phyloP scores from a whole-genome alignment of 2,888 invertebrate genomes.

The Xanthia togata region DNA sequence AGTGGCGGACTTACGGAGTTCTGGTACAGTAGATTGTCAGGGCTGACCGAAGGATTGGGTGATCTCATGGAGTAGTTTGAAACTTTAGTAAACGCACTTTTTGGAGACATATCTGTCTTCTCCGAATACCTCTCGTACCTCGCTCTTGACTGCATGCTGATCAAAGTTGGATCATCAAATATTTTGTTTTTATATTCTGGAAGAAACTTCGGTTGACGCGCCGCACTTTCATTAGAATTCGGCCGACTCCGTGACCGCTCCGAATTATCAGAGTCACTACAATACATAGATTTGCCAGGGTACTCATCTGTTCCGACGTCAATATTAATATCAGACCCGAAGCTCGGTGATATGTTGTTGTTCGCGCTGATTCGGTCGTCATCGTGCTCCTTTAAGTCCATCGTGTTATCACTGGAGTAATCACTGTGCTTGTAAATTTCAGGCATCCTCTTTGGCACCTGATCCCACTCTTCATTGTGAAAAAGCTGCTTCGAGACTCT shows the following conservation, averaged over 20 bases:
- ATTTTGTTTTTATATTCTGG: constrained; percentile 90
- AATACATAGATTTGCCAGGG: constrained; percentile 86
- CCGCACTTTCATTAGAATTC: constrained; percentile 90
- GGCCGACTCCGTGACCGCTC: constrained; percentile 88
- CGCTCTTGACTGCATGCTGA: constrained; percentile 88
- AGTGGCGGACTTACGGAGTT: constrained; percentile 94
- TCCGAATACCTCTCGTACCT: constrained; percentile 88
- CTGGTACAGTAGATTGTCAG: constrained; percentile 94
- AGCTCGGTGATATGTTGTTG: constrained; percentile 87
- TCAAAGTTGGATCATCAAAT: constrained; percentile 91
- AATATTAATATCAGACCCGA: constrained; percentile 88
- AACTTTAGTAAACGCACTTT: constrained; percentile 97
- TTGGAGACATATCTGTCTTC: constrained; percentile 89
- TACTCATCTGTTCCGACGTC: constrained; percentile 89
- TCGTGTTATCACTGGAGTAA: constrained; percentile 81
- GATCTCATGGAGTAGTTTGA: constrained; percentile 89
- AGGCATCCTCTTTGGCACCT: constrained; percentile 82
- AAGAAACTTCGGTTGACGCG: constrained; percentile 88
- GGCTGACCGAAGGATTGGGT: constrained; percentile 93
- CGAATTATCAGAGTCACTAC: constrained; percentile 89
- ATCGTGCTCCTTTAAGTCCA: constrained; percentile 84
- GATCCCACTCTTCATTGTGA: constrained; percentile 87
- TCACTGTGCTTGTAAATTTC: constrained; percentile 87
- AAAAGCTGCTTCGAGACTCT: constrained; percentile 89
- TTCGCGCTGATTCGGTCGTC: constrained; percentile 84